Evolutionary conservation across 2,797 vertebrate genomes (phyloP), one percentile per base, ranked within the genome.

Genomic region (Acanthis flammea): DNA sequence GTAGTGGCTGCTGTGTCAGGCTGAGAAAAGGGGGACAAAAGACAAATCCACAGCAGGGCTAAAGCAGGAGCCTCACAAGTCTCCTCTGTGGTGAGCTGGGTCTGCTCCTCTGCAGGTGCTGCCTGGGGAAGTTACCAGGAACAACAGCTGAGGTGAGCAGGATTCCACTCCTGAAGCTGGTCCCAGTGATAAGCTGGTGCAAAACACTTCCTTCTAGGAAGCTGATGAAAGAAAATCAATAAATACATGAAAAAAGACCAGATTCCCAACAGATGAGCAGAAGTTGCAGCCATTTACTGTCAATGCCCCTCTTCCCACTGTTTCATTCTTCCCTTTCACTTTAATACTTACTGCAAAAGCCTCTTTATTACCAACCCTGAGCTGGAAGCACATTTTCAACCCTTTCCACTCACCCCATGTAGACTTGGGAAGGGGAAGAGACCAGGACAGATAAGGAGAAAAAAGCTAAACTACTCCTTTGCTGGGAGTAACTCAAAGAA

Each of bases 1-100:
- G 33, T 0, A 67, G 44, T 0, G 0, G 21, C 14, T 60, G 28
- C 13, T 72, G 9, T 15, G 31, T 9, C 55, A 58, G 37, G 37
- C 48, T 71, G 68, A 65, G 41, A 45, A 42, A 27, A 57, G 23
- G 25, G 42, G 9, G 68, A 24, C 24, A 75, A 33, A 54, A 25
- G 14, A 2, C 22, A 90, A 91, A 39, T 2, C 7, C 61, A 31
- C 10, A 11, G 55, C 2, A 6, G 25, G 23, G 28, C 44, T 31
- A 8, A 37, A 63, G 54, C 67, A 65, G 31, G 6, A 84, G 37
- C 54, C n/a, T 55, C 48, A 9, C 16, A 41, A 6, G 25, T 57
- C 23, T 57, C 10, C 23, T 28, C 17, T 58, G 57, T 19, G 33
- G 4, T 21, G 27, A 39, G 27, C 57, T 21, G 55, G 35, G 18